phyloP scores from a whole-genome alignment of 2,113 vertebrate species.

The Mormyrus iriodes region DNA sequence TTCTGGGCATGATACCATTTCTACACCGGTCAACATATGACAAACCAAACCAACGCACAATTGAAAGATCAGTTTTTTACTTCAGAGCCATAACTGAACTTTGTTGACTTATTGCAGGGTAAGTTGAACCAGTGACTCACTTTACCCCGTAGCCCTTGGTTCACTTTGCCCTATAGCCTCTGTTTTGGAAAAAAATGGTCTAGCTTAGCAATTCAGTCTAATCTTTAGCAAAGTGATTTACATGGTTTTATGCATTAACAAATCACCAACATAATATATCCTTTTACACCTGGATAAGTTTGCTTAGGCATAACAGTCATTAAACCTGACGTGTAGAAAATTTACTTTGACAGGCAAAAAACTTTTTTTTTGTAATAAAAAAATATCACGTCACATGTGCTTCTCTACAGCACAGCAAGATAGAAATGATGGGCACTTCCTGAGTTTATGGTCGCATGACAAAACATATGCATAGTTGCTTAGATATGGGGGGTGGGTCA shows the following conservation, averaged over 20 bases:
- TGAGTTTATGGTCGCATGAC: slow-evolving; percentile 18
- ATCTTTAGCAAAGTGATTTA: slow-evolving; percentile 25
- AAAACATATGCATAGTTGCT: neutral
- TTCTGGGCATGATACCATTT: neutral
- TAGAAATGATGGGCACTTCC: neutral
- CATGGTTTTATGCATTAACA: slow-evolving; percentile 22
- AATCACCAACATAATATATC: slow-evolving; percentile 21
- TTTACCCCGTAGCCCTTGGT: slow-evolving; percentile 15
- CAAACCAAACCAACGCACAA: neutral
- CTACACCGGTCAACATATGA: slow-evolving; percentile 1
- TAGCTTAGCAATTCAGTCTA: slow-evolving; percentile 24
- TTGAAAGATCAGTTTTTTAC: neutral
- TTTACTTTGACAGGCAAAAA: slow-evolving; percentile 27
- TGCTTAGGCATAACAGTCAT: slow-evolving; percentile 17
- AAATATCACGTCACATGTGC: neutral
- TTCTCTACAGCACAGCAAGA: neutral
- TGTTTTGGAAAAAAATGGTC: slow-evolving; percentile 20
- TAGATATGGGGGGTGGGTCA: slow-evolving; percentile 17
- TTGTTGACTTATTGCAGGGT: neutral
- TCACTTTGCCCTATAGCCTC: neutral
- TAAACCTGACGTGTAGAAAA: slow-evolving; percentile 16
- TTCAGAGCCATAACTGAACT: slow-evolving; percentile 15
- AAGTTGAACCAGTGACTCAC: slow-evolving; percentile 18
- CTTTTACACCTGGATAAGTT: slow-evolving; percentile 23
- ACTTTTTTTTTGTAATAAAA: slow-evolving; percentile 8